These are phyloP conservation scores for Nomada fabriciana DNA, from an alignment of 2,888 invertebrate genomes.

Conservation along the genomic window DNA sequence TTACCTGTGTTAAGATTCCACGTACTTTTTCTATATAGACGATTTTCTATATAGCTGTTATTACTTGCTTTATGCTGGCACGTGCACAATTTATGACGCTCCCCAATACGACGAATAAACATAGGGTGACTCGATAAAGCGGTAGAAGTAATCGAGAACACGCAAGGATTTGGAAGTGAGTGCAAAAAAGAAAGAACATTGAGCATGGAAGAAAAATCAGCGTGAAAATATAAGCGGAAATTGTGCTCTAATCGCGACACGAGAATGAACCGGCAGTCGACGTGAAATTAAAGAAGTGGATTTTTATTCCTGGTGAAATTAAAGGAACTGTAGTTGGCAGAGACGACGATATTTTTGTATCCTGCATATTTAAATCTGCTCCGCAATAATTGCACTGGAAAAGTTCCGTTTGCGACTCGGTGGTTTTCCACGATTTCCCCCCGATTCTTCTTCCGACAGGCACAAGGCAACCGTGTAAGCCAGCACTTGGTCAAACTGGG, in stretches of 20 bases:
- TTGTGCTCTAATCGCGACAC: not conserved
- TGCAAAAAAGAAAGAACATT: not conserved
- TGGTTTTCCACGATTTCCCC: not conserved
- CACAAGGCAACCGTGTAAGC: slow-evolving; percentile 2
- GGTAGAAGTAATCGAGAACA: not conserved
- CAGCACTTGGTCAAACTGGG: not conserved
- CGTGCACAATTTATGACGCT: not conserved
- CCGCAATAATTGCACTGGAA: not conserved
- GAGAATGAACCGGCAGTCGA: not conserved
- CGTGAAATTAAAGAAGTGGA: slow-evolving; percentile 21
- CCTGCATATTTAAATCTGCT: slow-evolving; percentile 3
- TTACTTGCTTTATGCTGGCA: not conserved
- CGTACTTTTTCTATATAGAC: too few relatives aligned
- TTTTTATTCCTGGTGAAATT: too few relatives aligned
- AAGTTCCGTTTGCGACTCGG: not conserved
- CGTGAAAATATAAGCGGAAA: slow-evolving; percentile 13
- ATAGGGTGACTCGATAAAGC: not conserved
- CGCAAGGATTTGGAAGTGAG: not conserved
- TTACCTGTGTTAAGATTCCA: too few relatives aligned
- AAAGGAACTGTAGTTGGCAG: not conserved
- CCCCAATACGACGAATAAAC: not conserved
- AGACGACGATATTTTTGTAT: not conserved
- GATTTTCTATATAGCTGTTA: not conserved
- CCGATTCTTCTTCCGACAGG: not conserved
- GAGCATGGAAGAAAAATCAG: not conserved